phyloP scores from a whole-genome alignment of 2,888 invertebrate genomes.

The Melolontha melolontha region DNA sequence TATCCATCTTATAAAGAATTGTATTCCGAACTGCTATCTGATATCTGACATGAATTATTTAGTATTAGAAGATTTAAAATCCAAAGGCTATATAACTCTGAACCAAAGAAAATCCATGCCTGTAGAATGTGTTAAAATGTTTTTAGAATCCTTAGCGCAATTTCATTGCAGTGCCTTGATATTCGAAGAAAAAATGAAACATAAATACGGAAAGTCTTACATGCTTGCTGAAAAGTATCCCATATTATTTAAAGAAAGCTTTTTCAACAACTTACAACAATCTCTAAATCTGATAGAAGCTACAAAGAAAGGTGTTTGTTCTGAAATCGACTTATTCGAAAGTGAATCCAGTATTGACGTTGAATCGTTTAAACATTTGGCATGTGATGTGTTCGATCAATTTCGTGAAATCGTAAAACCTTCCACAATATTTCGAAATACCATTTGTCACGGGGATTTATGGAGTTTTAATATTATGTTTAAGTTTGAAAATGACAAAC shows the following conservation, averaged over 20 bases:
- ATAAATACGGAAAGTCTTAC: constrained; percentile 39
- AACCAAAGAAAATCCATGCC: constrained; percentile 47
- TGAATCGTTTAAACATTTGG: constrained; percentile 43
- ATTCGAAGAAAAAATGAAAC: constrained; percentile 55
- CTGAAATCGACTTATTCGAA: constrained; percentile 34
- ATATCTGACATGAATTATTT: constrained; percentile 49
- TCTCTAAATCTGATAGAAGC: constrained; percentile 3
- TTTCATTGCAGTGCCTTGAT: constrained; percentile 59
- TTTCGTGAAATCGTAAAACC: constrained; percentile 55
- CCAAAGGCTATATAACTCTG: constrained; percentile 54
- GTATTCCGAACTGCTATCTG: constrained; percentile 60
- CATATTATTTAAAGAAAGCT: constrained; percentile 59
- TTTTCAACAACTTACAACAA: constrained; percentile 49
- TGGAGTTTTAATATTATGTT: constrained; percentile 67
- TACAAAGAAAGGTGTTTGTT: constrained; percentile 24
- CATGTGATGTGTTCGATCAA: constrained; percentile 41
- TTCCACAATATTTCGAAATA: constrained; percentile 61
- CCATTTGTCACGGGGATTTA: constrained; percentile 65
- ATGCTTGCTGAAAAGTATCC: constrained; percentile 42
- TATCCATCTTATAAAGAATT: constrained; percentile 51
- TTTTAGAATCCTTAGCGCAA: constrained; percentile 52
- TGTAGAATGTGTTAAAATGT: constrained; percentile 50
- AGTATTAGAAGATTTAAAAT: constrained; percentile 62
- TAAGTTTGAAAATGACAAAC: constrained; percentile 51
- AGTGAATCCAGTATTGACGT: not conserved